A percentile compares a stretch with the other conserved stretches of the same genome.
phyloP scores from a whole-genome alignment of 23 tunicate species.

The Botrylloides violaceus region DNA sequence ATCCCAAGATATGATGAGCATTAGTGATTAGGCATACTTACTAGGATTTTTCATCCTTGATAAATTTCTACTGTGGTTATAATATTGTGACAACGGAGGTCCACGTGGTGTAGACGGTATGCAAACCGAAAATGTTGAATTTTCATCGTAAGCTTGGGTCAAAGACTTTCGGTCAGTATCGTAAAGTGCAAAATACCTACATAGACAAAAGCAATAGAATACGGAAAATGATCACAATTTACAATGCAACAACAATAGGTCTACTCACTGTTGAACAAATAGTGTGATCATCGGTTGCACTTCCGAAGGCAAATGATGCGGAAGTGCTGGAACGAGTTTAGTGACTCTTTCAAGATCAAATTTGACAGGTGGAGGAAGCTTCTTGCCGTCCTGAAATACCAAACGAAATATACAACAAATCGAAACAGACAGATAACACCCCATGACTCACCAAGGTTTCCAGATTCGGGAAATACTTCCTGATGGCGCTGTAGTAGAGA shows the following conservation, averaged over 20 bases:
- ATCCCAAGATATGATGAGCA: background rate
- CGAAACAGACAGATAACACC: background rate
- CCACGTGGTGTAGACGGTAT: slow-evolving; percentile 66
- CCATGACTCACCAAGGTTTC: slow-evolving; percentile 27
- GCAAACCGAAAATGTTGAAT: slow-evolving; percentile 26
- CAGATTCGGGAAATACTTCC: slow-evolving; percentile 50
- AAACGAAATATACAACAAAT: background rate
- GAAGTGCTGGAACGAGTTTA: slow-evolving; percentile 22
- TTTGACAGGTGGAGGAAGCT: slow-evolving; percentile 57
- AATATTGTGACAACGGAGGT: slow-evolving; percentile 36
- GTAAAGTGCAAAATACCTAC: slow-evolving; percentile 50
- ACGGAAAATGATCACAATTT: background rate
- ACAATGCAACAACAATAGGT: background rate
- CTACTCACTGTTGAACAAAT: slow-evolving; percentile 46
- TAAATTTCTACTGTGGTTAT: slow-evolving; percentile 33
- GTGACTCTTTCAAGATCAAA: slow-evolving; percentile 46
- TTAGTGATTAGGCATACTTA: background rate
- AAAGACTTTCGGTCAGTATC: slow-evolving; percentile 34
- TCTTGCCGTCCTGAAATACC: slow-evolving; percentile 43
- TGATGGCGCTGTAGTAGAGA: slow-evolving; percentile 25
- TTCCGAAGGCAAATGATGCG: slow-evolving; percentile 21
- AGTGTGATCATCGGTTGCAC: slow-evolving; percentile 39
- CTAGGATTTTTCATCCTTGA: slow-evolving; percentile 24
- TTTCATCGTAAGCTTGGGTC: slow-evolving; percentile 38
- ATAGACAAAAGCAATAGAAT: background rate